phyloP scores from a whole-genome alignment of 2,888 invertebrate genomes.

The Nipponacmea schrenckii region DNA sequence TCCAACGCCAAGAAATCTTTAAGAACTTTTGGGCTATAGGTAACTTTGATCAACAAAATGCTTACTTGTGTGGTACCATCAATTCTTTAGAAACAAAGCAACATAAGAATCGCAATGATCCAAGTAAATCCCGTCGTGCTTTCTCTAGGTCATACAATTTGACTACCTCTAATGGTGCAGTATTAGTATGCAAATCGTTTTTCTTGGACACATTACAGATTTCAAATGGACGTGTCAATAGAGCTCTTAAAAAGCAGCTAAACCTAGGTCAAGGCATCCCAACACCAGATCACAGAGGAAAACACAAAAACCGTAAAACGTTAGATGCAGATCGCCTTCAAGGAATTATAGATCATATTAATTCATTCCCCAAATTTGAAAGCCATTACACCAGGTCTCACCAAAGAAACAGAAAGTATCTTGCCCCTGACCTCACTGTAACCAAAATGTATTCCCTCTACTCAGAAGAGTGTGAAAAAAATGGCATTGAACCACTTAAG shows the following conservation, averaged over 20 bases:
- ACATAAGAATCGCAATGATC: too few relatives aligned
- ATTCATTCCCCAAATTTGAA: too few relatives aligned
- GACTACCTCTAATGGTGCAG: neutral
- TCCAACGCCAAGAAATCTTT: neutral
- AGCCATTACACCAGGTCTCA: too few relatives aligned
- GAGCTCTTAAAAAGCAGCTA: neutral
- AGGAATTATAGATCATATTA: neutral
- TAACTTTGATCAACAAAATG: neutral
- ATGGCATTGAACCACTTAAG: too few relatives aligned
- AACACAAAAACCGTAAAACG: neutral
- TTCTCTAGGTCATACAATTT: neutral
- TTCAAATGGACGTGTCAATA: neutral
- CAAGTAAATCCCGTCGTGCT: neutral
- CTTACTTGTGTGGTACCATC: neutral
- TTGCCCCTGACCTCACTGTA: too few relatives aligned
- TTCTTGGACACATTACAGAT: neutral
- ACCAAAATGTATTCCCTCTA: neutral
- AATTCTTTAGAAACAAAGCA: neutral
- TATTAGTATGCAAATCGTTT: neutral
- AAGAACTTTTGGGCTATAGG: neutral
- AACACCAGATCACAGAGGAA: neutral
- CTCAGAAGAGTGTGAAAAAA: neutral
- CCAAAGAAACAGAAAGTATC: too few relatives aligned
- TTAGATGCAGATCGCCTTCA: neutral
- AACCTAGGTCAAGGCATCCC: too few relatives aligned